phyloP scores from a whole-genome alignment of 1,140 invertebrate species.

The Brachionus asplanchnoidis region DNA sequence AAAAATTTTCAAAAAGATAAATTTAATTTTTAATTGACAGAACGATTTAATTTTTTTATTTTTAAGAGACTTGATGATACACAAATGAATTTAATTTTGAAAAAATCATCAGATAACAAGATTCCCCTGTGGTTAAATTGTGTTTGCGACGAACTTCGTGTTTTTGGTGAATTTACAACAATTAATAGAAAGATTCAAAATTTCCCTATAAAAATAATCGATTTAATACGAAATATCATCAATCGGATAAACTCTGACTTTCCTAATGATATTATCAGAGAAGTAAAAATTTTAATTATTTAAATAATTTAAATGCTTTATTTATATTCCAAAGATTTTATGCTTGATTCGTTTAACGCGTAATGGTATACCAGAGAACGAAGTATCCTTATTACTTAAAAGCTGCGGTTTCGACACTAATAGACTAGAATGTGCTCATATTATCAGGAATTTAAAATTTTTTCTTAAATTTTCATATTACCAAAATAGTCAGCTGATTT shows the following conservation, averaged over 20 bases:
- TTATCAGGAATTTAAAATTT: neutral
- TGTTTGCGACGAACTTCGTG: constrained; percentile 51
- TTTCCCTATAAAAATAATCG: constrained; percentile 47
- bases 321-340: neutral
- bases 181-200: constrained; percentile 48
- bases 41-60: too few relatives aligned
- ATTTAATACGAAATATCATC: constrained; percentile 47
- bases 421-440: constrained; percentile 20
- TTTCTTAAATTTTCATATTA: neutral
- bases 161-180: constrained; percentile 53
- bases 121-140: constrained; percentile 52
- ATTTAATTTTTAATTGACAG: too few relatives aligned
- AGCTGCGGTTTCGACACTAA: constrained; percentile 1
- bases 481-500: neutral
- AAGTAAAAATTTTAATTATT: neutral
- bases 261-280: constrained; percentile 16
- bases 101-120: constrained; percentile 44
- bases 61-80: constrained; percentile 49
- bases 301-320: neutral
- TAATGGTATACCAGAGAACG: constrained; percentile 16
- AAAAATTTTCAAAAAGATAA: too few relatives aligned
- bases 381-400: neutral
- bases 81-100: constrained; percentile 48
- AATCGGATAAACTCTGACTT: constrained; percentile 49
- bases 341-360: neutral